Base-by-base conservation (phyloP, 2,888 invertebrate genomes). In the Pseudococcus viburni region DNA sequence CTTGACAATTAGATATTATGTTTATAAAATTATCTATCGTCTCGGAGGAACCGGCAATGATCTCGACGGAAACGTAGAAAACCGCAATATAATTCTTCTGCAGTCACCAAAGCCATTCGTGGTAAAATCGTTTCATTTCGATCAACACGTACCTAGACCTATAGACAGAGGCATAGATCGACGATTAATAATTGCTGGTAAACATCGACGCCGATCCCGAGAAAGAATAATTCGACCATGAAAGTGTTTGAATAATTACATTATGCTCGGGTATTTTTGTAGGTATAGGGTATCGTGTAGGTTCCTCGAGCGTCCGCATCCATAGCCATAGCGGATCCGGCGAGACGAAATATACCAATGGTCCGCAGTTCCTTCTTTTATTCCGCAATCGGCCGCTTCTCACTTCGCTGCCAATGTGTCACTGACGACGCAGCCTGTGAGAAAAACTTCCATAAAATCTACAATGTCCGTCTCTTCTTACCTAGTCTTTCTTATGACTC, bases 171-270 rank as follows among this genome's bases (percentile, higher is more conserved):
- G 15, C 15, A 55, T 6, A 7, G 19, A 6, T n/a, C 59, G 59
- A 73, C 68, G 68, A 73, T 73, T 73, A 87, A 80, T 87, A 87
- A 87, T 80, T 87, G 87, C 80, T 51, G 26, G 87, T 87, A 87
- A 87, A 87, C 80, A 87, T 80, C 80, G 87, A 80, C 17, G 17
- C 12, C 51, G 51, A 51, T 17, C 51, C 5, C 46, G 77, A 48
- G 17, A 39, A 83, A 77, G 15, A 55, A 51, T 77, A 80, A 51
- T 87, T 87, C 80, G 87, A 87, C 87, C 87, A 80, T 87, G 87
- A 87, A 87, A 87, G 73, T 87, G 87, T 87, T 87, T 87, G 51
- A 87, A 87, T 87, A 87, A 87, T 87, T 87, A 87, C 87, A 87
- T 87, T 87, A 87, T 73, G 59, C 59, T 59, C 59, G 55, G 55